A percentile compares a stretch with the other conserved stretches of the same genome.
Conservation (phyloP, 92 coral and sea anemone genomes). For the Siderastrea siderea region DNA sequence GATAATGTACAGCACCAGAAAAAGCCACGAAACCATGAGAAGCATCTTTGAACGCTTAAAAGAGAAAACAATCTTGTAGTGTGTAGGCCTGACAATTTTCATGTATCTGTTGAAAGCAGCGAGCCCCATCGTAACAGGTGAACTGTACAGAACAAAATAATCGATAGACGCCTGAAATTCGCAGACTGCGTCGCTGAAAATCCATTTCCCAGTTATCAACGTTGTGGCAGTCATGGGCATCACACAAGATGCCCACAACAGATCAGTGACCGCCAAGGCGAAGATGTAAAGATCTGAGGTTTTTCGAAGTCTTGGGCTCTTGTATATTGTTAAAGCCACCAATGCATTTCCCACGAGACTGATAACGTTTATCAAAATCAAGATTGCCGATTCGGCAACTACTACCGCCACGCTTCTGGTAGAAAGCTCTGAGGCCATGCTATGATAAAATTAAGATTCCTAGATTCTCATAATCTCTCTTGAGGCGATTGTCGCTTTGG, state of each 20-base stretch:
- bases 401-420: slow-evolving; percentile 13
- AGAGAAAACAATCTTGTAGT: slow-evolving; percentile 38
- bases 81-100: slow-evolving; percentile 28
- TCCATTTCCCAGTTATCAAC: slow-evolving; percentile 51
- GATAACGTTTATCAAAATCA: slow-evolving; percentile 20
- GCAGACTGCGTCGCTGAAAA: slow-evolving; percentile 23
- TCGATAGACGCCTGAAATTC: slow-evolving; percentile 41
- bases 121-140: slow-evolving; percentile 56
- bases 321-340: slow-evolving; percentile 33
- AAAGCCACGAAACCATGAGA: slow-evolving; percentile 18
- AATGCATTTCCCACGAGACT: slow-evolving; percentile 27
- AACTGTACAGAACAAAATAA: slow-evolving; percentile 30
- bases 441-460: not conserved
- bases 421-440: not conserved
- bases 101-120: slow-evolving; percentile 56
- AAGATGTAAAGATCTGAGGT: slow-evolving; percentile 38
- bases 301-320: slow-evolving; percentile 51
- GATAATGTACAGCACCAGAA: slow-evolving; percentile 26
- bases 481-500: no score
- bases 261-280: slow-evolving; percentile 40
- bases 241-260: slow-evolving; percentile 42
- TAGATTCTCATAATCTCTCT: no score
- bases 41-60: not conserved
- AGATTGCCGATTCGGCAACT: slow-evolving; percentile 30
- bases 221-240: slow-evolving; percentile 38